Evolutionary conservation across 2,888 invertebrate genomes (phyloP).

Genomic region (Agrochola litura): DNA sequence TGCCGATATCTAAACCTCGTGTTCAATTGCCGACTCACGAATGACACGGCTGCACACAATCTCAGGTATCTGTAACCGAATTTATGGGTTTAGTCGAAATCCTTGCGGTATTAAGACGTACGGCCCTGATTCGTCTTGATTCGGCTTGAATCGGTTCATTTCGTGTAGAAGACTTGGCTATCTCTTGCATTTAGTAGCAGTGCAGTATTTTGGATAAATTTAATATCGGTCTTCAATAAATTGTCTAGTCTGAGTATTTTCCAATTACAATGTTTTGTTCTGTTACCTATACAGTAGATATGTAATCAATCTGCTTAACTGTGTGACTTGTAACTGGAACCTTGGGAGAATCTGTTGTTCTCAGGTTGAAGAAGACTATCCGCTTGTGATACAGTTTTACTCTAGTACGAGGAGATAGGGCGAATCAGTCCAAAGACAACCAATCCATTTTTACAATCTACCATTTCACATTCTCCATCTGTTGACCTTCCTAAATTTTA

Average conservation of each 20-base stretch:
- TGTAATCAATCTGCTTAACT: too few species aligned
- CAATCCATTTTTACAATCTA: too few species aligned
- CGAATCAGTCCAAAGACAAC: too few species aligned
- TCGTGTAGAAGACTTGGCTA: constrained; percentile 12
- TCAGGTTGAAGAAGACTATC: too few species aligned
- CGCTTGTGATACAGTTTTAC: too few species aligned
- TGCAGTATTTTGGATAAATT: constrained; percentile 7
- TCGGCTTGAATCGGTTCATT: constrained; percentile 31
- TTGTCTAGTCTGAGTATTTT: background rate
- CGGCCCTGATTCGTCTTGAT: constrained; percentile 22
- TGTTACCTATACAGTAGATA: too few species aligned
- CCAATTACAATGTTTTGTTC: too few species aligned
- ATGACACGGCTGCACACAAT: constrained; percentile 41
- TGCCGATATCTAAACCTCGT: background rate
- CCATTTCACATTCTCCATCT: too few species aligned
- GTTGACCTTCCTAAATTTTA: too few species aligned
- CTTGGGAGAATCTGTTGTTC: too few species aligned
- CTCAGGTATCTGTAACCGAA: constrained; percentile 46
- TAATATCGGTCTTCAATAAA: background rate
- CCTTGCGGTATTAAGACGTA: constrained; percentile 55
- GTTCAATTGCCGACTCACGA: constrained; percentile 23
- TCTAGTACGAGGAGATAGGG: too few species aligned
- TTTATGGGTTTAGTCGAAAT: constrained; percentile 46
- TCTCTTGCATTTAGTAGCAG: constrained; percentile 9
- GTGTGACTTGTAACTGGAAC: too few species aligned